Evolutionary conservation across 2,113 vertebrate species (phyloP).

Genomic region (Podarcis muralis): DNA sequence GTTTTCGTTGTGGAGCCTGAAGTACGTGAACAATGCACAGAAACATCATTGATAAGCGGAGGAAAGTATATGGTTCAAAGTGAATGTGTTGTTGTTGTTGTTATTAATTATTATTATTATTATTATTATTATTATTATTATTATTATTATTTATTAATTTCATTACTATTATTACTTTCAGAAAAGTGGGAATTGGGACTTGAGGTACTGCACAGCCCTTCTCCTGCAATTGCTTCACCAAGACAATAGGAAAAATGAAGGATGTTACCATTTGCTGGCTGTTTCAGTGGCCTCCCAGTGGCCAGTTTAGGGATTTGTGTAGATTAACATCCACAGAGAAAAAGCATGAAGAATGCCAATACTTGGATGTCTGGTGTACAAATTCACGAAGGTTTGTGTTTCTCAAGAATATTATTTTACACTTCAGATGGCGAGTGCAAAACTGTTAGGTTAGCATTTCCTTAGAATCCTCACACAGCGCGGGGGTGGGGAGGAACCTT

Average conservation of each 20-base stretch:
- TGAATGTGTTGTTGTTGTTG: neutral
- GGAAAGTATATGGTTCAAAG: neutral
- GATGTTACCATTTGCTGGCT: neutral
- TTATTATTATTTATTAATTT: neutral
- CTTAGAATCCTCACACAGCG: too few species aligned
- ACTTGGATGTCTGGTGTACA: neutral
- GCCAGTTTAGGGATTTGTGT: conserved; percentile 1
- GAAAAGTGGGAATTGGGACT: neutral
- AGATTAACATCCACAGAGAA: neutral
- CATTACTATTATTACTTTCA: neutral
- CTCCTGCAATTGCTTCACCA: neutral
- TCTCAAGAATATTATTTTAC: neutral
- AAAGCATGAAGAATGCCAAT: neutral
- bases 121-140: too few species aligned
- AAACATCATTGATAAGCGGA: neutral
- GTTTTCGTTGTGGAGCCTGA: neutral
- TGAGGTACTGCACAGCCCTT: neutral
- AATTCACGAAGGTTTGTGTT: neutral
- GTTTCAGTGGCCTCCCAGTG: conserved; percentile 30
- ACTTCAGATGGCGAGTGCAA: neutral
- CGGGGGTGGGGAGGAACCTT: too few species aligned
- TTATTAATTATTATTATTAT: too few species aligned
- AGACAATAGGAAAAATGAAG: neutral
- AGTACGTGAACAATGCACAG: conserved; percentile 21
- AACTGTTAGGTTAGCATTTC: neutral